Percentiles rank a stretch among this genome's conserved stretches.
phyloP scores from a whole-genome alignment of 2,888 invertebrate genomes.

The Orthosia gothica region DNA sequence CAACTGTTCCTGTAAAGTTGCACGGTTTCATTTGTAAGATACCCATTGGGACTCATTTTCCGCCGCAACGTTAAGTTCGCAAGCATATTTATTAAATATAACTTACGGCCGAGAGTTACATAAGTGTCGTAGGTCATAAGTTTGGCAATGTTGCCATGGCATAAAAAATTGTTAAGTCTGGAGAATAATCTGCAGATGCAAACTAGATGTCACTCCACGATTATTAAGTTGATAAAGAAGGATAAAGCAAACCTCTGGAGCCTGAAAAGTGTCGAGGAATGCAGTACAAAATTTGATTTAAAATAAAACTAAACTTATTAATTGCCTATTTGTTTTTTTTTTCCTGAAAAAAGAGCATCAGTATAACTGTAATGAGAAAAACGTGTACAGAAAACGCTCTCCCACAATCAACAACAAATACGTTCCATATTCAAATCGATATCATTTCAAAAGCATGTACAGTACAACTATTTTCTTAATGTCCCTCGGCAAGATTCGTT shows the following conservation, averaged over 20 bases:
- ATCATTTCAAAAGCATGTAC: not conserved
- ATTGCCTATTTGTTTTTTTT: too few species aligned
- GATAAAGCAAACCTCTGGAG: not conserved
- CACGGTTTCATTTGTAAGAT: not conserved
- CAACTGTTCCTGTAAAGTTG: conserved; percentile 4
- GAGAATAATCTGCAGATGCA: too few species aligned
- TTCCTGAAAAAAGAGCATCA: not conserved
- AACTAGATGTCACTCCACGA: too few species aligned
- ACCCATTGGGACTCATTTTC: not conserved
- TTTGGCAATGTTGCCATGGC: too few species aligned
- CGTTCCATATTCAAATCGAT: not conserved
- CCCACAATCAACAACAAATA: not conserved
- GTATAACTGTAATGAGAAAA: not conserved
- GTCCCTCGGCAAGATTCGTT: too few species aligned
- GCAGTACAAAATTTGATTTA: not conserved
- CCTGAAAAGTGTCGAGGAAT: not conserved
- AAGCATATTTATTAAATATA: not conserved
- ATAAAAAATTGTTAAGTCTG: too few species aligned
- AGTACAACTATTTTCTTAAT: too few species aligned
- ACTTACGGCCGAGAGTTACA: too few species aligned
- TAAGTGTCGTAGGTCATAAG: too few species aligned
- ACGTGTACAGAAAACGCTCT: not conserved
- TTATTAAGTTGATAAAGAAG: too few species aligned
- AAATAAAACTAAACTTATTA: too few species aligned
- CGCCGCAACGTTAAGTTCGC: not conserved